phyloP scores from a whole-genome alignment of 2,888 invertebrate genomes.

The Lymantria dispar region DNA sequence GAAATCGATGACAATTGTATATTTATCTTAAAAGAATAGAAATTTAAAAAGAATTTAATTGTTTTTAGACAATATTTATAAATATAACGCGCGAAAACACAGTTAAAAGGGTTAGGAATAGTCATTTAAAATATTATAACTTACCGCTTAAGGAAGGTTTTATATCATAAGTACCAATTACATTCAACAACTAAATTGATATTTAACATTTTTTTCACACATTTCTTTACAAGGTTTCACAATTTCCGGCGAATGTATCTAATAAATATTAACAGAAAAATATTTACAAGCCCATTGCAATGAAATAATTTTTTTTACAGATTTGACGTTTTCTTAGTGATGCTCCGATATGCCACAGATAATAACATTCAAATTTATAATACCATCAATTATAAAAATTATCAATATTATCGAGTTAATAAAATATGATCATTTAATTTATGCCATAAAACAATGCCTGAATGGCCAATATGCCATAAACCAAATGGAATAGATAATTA shows the following conservation, averaged over 20 bases:
- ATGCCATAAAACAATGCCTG: neutral
- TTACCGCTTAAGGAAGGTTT: slow-evolving; percentile 26
- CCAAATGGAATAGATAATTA: too few relatives aligned
- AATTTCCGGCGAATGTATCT: slow-evolving; percentile 14
- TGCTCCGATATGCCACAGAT: slow-evolving; percentile 1
- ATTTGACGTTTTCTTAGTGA: slow-evolving; percentile 27
- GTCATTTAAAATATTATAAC: slow-evolving; percentile 21
- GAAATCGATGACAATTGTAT: slow-evolving; percentile 29
- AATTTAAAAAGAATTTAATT: too few relatives aligned
- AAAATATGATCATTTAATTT: neutral
- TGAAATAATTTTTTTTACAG: slow-evolving; percentile 13
- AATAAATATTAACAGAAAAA: slow-evolving; percentile 19
- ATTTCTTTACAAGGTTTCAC: neutral
- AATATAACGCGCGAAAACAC: slow-evolving; percentile 51
- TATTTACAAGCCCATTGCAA: slow-evolving; percentile 30
- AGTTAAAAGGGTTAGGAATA: slow-evolving; percentile 42
- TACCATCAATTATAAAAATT: neutral
- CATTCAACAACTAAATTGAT: slow-evolving; percentile 2
- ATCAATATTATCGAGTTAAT: too few relatives aligned
- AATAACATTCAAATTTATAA: neutral
- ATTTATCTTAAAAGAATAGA: slow-evolving; percentile 10
- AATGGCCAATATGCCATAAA: too few relatives aligned
- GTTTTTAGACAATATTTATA: slow-evolving; percentile 35
- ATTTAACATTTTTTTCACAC: slow-evolving; percentile 11
- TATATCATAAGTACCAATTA: neutral